Conservation (phyloP, 2,113 vertebrate genomes). For the Tyto alba region DNA sequence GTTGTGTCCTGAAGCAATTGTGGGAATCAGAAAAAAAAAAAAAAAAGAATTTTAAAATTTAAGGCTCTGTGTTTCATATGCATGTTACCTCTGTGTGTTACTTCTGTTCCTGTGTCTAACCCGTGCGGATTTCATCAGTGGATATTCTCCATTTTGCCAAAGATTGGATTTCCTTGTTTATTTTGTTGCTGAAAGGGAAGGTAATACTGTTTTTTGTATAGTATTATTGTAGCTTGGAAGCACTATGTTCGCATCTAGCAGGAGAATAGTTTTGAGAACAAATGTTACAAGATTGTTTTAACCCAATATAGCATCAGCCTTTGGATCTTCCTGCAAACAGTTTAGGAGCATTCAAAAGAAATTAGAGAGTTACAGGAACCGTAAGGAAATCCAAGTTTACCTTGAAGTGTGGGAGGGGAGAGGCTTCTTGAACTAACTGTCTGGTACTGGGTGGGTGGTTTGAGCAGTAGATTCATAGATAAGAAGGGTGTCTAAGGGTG, state of each 20-base stretch:
- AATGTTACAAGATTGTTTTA: neutral
- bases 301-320: neutral
- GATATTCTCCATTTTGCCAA: neutral
- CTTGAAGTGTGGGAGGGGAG: neutral
- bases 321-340: neutral
- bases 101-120: neutral
- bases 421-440: neutral
- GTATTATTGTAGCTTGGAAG: neutral
- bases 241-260: neutral
- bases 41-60: neutral
- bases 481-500: neutral
- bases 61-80: neutral
- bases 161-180: neutral
- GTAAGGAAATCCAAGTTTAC: neutral
- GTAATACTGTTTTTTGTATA: neutral
- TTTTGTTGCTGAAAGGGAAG: neutral
- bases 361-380: neutral
- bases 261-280: neutral
- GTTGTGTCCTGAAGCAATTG: neutral
- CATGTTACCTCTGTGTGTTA: neutral
- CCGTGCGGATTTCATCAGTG: neutral
- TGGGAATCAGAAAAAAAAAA: neutral
- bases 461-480: fast-evolving
- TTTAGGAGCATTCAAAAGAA: neutral
- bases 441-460: neutral